Percentiles rank a stretch among this genome's conserved stretches.
phyloP scores from a whole-genome alignment of 2,888 invertebrate genomes.

The Eupithecia exiguata region DNA sequence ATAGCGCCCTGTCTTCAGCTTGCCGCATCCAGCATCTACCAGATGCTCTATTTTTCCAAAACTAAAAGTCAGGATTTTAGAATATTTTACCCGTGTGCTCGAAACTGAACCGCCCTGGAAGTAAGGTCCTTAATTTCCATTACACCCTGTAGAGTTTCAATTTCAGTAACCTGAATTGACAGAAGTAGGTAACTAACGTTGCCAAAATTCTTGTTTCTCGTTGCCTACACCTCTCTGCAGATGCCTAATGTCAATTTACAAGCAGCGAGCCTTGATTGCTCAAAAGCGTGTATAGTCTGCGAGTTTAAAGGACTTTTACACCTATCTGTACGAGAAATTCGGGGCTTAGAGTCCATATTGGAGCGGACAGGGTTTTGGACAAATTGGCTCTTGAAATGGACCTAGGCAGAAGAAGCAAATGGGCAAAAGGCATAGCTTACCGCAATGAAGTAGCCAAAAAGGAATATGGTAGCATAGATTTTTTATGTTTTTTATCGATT shows the following conservation, averaged over 20 bases:
- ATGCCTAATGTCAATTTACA: constrained; percentile 21
- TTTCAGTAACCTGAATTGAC: not conserved
- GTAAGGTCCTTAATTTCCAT: too few species aligned
- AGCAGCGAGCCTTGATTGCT: constrained; percentile 33
- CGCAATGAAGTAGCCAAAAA: too few species aligned
- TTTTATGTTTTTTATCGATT: too few species aligned
- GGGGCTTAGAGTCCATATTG: not conserved
- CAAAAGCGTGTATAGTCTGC: constrained; percentile 29
- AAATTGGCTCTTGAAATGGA: not conserved
- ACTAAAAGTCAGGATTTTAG: too few species aligned
- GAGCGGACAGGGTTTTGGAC: not conserved
- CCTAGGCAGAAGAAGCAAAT: not conserved
- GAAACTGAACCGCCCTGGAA: too few species aligned
- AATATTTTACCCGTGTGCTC: too few species aligned
- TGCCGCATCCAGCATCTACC: too few species aligned
- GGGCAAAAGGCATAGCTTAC: too few species aligned
- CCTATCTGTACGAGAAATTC: not conserved
- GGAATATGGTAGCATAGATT: too few species aligned
- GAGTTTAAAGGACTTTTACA: constrained; percentile 17
- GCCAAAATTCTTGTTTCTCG: constrained; percentile 4
- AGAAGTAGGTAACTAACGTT: not conserved
- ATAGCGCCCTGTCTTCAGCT: too few species aligned
- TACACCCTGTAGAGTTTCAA: too few species aligned
- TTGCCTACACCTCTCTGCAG: not conserved
- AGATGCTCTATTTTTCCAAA: too few species aligned